phyloP scores from a whole-genome alignment of 2,888 invertebrate genomes.

The Quadroppia sp. region DNA sequence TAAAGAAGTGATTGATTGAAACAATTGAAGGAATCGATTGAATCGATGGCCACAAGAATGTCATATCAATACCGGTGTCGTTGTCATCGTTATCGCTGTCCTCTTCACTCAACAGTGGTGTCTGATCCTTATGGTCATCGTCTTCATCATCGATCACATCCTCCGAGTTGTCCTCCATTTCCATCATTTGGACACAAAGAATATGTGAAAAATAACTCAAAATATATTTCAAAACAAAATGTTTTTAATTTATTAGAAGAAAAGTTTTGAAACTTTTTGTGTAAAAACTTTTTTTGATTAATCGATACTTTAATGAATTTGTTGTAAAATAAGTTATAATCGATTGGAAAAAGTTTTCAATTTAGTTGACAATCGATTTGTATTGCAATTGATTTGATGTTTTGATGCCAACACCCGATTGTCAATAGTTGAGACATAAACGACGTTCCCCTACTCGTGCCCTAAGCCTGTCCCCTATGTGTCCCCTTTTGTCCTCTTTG shows the following conservation, averaged over 20 bases:
- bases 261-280: neutral
- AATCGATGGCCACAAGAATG: neutral
- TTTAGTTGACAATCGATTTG: slow-evolving; percentile 13
- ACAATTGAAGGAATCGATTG: neutral
- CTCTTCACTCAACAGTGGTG: neutral
- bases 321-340: neutral
- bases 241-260: too few relatives aligned
- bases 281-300: neutral
- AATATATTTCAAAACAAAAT: too few relatives aligned
- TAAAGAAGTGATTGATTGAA: neutral
- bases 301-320: neutral
- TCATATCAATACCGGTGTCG: slow-evolving; percentile 21
- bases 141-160: slow-evolving; percentile 20
- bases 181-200: too few relatives aligned
- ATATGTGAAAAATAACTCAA: too few relatives aligned
- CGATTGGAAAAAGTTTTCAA: neutral
- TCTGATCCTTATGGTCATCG: neutral
- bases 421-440: too few relatives aligned
- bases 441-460: too few relatives aligned
- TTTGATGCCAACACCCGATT: slow-evolving; percentile 28
- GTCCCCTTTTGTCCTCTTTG: too few relatives aligned
- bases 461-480: too few relatives aligned
- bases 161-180: slow-evolving; percentile 15
- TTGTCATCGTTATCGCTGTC: slow-evolving; percentile 3
- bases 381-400: slow-evolving; percentile 25